Conservation (phyloP, 1,140 invertebrate species). For the Neelides sp. region DNA sequence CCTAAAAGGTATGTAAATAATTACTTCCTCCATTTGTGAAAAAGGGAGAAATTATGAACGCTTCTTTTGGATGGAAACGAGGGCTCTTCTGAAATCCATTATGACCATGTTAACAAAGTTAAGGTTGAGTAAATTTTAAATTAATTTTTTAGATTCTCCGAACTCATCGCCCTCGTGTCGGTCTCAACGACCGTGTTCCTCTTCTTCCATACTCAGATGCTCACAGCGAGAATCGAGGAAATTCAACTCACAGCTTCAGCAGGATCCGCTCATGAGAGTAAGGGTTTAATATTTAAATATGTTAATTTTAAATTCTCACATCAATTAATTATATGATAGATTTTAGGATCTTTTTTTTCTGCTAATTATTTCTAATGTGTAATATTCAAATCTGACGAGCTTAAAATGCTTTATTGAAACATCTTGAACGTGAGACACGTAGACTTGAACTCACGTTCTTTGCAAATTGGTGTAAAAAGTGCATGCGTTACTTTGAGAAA, state of each 20-base stretch:
- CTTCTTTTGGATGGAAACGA: too few relatives aligned
- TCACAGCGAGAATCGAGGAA: constrained; percentile 32
- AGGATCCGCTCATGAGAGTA: constrained; percentile 26
- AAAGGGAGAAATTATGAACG: not conserved
- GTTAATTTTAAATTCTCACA: not conserved
- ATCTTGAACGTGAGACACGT: not conserved
- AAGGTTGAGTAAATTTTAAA: too few relatives aligned
- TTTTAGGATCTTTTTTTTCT: not conserved
- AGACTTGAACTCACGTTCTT: not conserved
- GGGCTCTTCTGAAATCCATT: too few relatives aligned
- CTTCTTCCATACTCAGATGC: constrained; percentile 34
- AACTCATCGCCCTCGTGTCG: constrained; percentile 33
- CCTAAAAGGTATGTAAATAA: constrained; percentile 10
- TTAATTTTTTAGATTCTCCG: constrained; percentile 31
- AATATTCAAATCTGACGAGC: not conserved
- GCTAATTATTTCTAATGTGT: not conserved
- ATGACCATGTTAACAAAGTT: too few relatives aligned
- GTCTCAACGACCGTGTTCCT: constrained; percentile 33
- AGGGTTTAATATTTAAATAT: not conserved
- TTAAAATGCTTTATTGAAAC: not conserved
- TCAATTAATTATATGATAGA: not conserved
- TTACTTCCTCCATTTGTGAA: not conserved
- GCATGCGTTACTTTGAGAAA: too few relatives aligned
- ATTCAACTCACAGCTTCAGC: constrained; percentile 25
- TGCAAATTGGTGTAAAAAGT: too few relatives aligned